Conservation (phyloP, 2,113 vertebrate genomes). For the Phrynosoma platyrhinos region DNA sequence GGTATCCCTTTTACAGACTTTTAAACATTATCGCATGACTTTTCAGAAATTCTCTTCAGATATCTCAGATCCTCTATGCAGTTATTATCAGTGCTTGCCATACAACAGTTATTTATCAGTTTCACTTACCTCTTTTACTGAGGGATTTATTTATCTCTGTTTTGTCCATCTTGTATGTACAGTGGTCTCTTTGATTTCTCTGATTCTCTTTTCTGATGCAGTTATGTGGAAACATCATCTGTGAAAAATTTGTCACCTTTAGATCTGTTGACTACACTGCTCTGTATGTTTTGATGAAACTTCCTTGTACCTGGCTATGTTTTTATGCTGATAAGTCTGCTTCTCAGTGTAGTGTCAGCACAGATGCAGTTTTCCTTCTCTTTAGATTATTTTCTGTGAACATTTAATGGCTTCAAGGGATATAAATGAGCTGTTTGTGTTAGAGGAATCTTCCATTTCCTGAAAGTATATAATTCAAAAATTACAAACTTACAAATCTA, state of each 20-base stretch:
- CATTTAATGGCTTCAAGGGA: background rate
- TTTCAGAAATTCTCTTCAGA: conserved; percentile 34
- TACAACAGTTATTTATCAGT: conserved; percentile 20
- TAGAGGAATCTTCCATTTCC: no score
- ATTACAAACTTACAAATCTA: no score
- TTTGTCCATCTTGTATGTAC: conserved; percentile 23
- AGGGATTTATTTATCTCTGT: conserved; percentile 38
- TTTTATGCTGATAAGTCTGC: rapidly evolving
- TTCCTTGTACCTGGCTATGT: background rate
- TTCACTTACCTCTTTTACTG: conserved; percentile 51
- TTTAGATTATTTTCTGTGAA: background rate
- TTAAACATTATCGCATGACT: conserved; percentile 30
- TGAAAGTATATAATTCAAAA: no score
- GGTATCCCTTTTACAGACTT: conserved; percentile 6
- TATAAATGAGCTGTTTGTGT: no score
- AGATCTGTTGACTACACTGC: conserved; percentile 16
- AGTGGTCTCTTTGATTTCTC: conserved; percentile 28
- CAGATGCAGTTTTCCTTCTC: background rate
- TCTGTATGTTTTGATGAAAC: background rate
- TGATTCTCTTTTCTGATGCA: background rate
- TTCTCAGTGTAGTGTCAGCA: background rate
- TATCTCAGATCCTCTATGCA: background rate
- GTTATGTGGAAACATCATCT: conserved; percentile 28
- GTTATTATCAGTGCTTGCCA: conserved; percentile 40
- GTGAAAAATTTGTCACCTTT: conserved; percentile 24